Conservation (phyloP, 2,797 vertebrate genomes). For the Darevskia nairensis region DNA sequence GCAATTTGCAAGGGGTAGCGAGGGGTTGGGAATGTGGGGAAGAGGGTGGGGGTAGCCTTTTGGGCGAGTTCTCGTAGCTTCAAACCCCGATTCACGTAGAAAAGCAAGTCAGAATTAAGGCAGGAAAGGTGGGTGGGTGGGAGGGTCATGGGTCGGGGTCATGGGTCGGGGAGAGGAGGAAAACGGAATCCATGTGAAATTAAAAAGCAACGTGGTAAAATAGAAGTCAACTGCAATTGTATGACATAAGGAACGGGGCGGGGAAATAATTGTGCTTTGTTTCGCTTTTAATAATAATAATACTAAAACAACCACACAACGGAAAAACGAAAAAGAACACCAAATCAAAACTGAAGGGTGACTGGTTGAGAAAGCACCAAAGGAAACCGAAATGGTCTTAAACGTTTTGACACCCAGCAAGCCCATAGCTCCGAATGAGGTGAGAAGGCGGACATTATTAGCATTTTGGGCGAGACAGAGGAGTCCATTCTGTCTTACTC, state of each 20-base stretch:
- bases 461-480: constrained; percentile 91
- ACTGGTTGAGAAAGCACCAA: constrained; percentile 85
- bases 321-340: constrained; percentile 50
- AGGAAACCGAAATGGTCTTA: constrained; percentile 81
- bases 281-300: background rate
- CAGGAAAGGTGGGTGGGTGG: constrained; percentile 42
- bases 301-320: constrained; percentile 71
- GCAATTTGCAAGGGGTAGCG: background rate
- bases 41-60: constrained; percentile 25
- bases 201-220: constrained; percentile 77
- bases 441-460: constrained; percentile 90
- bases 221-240: background rate
- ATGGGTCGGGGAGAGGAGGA: constrained; percentile 48
- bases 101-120: constrained; percentile 71
- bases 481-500: constrained; percentile 85
- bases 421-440: constrained; percentile 86
- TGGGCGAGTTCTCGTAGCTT: constrained; percentile 70
- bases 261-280: background rate
- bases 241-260: background rate
- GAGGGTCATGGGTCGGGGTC: constrained; percentile 52
- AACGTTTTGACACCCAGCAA: constrained; percentile 86
- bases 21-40: constrained; percentile 1
- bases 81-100: constrained; percentile 84
- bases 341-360: constrained; percentile 83
- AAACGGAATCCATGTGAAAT: constrained; percentile 58